Base-by-base conservation (phyloP, 2,797 vertebrate genomes). In the Acanthurus tractus region DNA sequence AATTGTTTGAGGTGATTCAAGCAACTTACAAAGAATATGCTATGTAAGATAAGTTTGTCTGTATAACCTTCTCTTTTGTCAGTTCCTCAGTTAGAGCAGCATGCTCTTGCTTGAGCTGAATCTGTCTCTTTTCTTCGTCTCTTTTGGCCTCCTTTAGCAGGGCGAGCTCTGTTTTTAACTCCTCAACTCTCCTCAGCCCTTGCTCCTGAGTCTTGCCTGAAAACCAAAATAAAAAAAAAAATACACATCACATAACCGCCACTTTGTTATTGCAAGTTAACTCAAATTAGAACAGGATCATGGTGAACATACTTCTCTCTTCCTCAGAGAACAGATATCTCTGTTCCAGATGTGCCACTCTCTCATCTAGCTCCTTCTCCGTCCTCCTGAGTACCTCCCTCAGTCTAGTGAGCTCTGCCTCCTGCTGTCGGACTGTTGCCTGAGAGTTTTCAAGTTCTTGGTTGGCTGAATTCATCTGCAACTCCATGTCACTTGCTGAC, bases 21-120 rank as follows among this genome's bases (percentile, higher is more conserved):
- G 7, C 8, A 22, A 59, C 66, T 18, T 15, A 13, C 58, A 52
- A 57, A 3, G 17, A 57, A 20, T 6, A 2, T 7, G 8, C 5
- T 23, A 57, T 6, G 5, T 2, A 9, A 40, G 48, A 66, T 1
- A 50, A 57, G 50, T 63, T 8, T 0, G 6, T 40, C 9, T 23
- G 6, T 40, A 4, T 76, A 6, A 97, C 98, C 95, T 95, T 96
- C 70, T 97, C 96, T 86, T 96, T 94, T 4, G 93, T 90, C 57
- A 98, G 87, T 70, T 95, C 93, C 81, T 89, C 90, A 0, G 73
- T 55, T 0, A 93, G 67, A 15, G 93, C 67, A 15, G 91, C 59
- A 8, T 95, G 88, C 68, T 94, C 93, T 78, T 95, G 91, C 76
- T 96, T 91, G 0, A 98, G 86, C 18, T 94, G 89, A 76, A 95